Base-by-base conservation (phyloP, 1,140 invertebrate genomes). In the Caenorhabditis latens region DNA sequence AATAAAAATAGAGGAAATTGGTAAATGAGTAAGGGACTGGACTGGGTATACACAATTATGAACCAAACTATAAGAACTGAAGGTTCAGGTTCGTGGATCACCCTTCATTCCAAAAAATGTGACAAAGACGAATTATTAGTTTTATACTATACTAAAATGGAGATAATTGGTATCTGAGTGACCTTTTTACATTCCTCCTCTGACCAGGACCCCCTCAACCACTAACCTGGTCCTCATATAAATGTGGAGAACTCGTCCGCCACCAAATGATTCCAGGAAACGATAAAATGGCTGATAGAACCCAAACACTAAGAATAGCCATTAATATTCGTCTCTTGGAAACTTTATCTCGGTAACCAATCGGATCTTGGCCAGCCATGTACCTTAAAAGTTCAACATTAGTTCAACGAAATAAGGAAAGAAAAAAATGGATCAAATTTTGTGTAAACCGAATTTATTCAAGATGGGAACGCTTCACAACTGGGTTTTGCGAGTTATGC, bases 261-360 rank as follows among this genome's bases (percentile, higher is more conserved):
- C 91, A 92, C 89, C 90, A 92, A 40, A 91, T 87, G 84, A 92
- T 92, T 48, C 91, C 91, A 46, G 91, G 91, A 84, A 92, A 92
- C 19, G 91, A 92, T 61, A 92, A 85, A 86, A 90, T 90, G 89
- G 83, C 83, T 19, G 92, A 92, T 61, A 92, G 88, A 14, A 92
- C 71, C 91, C 91, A 92, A 46, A 92, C 92, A 79, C 89, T 86
- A 16, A 89, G 67, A 83, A 92, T 92, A 13, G 91, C 90, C 43
- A 92, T 89, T 40, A 89, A 84, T 24, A 92, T 92, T 14, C 92
- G 71, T 21, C 88, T 63, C 83, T 92, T 92, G 6, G 91, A 91
- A 0, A 92, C 91, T 86, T 89, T 89, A 53, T 92, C 92, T 46
- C 91, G 42, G 87, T 92, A 92, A 6, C 91, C 91, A 32, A 92